Base-by-base conservation (phyloP, 2,888 invertebrate species). In the Pseudoips prasinana region DNA sequence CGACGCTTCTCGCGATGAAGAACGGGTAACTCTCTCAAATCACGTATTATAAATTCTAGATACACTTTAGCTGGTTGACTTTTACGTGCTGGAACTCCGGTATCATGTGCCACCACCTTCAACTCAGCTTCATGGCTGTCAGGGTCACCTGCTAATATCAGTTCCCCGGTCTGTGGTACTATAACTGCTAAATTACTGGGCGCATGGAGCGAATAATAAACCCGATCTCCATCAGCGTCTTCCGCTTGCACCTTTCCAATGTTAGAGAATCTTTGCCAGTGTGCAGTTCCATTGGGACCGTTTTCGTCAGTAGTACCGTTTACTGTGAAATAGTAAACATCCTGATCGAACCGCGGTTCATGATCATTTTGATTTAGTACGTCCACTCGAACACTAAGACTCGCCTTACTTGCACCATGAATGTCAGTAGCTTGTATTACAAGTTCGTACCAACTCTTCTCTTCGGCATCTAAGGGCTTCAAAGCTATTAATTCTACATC, bases 331-430 rank as follows among this genome's bases (percentile, higher is more conserved):
- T 93, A 92, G 72, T 97, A 97, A 27, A 94, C 90, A 38, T 91
- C 91, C 50, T 94, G 92, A 22, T 93, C 92, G 74, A 98, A 97
- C 20, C 94, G 90, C 0, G 98, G 98, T 43, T 94, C 92, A 74
- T 98, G 98, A 77, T 98, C 98, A 73, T 98, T 98, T 73, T 95
- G 95, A 70, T 98, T 97, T 10, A 92, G 85, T 11, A 98, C 91
- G 9, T 91, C 91, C 22, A 98, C 90, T 25, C 90, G 90, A 7
- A 98, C 91, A 48, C 93, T 93, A n/a, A 96, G 92, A 11, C 92
- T 92, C 0, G 96, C 95, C 56, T 93, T 94, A 74, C 96, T 96
- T 27, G 95, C 91, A 24, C 94, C 95, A 54, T 93, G 92, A 11
- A 92, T 89, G 68, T 96, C 96, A 7, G 93, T 92, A 0, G 96